Base-by-base conservation (phyloP, 2,888 invertebrate genomes). In the Leucophenga maculata region DNA sequence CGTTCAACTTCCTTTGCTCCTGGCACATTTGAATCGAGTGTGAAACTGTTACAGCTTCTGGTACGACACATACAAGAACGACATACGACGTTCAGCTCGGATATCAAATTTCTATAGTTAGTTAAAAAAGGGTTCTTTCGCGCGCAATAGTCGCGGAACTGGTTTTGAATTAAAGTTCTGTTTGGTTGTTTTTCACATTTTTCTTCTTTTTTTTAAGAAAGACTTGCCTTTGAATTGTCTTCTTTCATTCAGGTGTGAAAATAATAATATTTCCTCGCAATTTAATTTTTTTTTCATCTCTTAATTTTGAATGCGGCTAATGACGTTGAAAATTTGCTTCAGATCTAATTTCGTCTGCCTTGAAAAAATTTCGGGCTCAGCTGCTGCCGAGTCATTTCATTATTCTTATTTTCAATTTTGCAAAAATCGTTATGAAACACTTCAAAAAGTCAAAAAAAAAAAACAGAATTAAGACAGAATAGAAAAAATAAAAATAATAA, bases 191-290 rank as follows among this genome's bases (percentile, higher is more conserved):
- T 46, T 22, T 65, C 22, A 44, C 67, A 55, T 52, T 46, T 62
- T 72, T 69, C 31, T 39, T 39, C 11, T 8, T 11, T 39, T 1
- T 39, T 39, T 11, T 11, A 52, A 4, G 32, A 67, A 65, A 59
- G 22, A 60, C 4, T 65, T 26, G 54, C 54, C 66, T 65, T 65
- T 73, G 73, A 67, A 66, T 74, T 75, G 73, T 75, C 67, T 64
- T 69, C 67, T 72, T 80, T 71, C 78, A 83, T 76, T 82, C 82
- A 82, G 83, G 83, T 84, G 85, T 83, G 79, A 83, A 82, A 60
- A 74, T 73, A 76, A 71, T 70, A 60, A 64, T 22, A 31, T 16
- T 52, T 52, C 20, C 20, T 52, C n/a, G 4, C 13, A 6, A 60
- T 39, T 39, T n/a, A 1, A 32, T 60, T 60, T 22, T 13, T 22